Conservation (phyloP, 1,140 invertebrate genomes). For the Telenomus remus region DNA sequence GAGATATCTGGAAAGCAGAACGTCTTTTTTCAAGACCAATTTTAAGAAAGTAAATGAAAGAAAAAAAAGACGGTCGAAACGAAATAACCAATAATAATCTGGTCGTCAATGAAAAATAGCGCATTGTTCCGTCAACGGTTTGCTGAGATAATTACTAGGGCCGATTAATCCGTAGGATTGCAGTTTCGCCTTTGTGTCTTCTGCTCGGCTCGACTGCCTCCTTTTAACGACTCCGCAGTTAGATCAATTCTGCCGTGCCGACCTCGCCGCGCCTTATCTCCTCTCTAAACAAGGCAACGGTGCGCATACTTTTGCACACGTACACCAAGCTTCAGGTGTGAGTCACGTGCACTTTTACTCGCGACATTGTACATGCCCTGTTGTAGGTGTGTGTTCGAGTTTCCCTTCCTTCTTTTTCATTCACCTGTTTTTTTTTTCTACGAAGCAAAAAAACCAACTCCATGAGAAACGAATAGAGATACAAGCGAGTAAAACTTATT, state of each 20-base stretch:
- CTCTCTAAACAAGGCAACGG: conserved; percentile 43
- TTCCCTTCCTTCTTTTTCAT: neutral
- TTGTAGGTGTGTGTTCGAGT: conserved; percentile 5
- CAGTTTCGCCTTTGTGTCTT: conserved; percentile 39
- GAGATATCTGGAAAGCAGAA: too few relatives aligned
- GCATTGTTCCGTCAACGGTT: conserved; percentile 26
- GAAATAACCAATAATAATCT: conserved; percentile 27
- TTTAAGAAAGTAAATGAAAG: neutral
- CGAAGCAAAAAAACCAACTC: neutral
- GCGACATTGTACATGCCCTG: neutral
- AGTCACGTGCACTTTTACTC: conserved; percentile 10
- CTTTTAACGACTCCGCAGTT: conserved; percentile 37
- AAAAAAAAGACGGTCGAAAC: neutral
- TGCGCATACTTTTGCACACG: conserved; percentile 18
- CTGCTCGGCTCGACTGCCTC: conserved; percentile 14
- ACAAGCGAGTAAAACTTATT: neutral
- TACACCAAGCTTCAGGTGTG: neutral
- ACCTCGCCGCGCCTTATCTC: conserved; percentile 44
- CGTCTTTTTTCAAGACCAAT: too few relatives aligned
- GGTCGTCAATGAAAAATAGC: conserved; percentile 30
- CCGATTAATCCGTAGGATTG: conserved; percentile 47
- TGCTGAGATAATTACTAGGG: conserved; percentile 28
- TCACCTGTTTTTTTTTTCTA: neutral
- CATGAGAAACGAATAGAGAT: conserved; percentile 1
- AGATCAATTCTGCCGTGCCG: conserved; percentile 30